Evolutionary conservation across 1,140 invertebrate species (phyloP).

Genomic region (Parapsyche elsis): DNA sequence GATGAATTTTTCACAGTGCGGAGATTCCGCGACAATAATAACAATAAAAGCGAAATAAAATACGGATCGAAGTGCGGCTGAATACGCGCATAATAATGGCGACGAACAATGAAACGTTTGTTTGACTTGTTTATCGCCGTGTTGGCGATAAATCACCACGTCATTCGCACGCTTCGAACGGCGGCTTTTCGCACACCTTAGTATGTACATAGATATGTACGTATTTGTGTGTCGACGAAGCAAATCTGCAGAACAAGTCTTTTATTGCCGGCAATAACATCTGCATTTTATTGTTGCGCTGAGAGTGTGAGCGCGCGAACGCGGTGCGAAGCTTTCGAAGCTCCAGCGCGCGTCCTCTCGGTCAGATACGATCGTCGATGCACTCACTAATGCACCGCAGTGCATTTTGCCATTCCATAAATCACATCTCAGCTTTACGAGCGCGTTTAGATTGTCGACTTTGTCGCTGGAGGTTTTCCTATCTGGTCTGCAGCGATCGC

Average conservation of each 20-base stretch:
- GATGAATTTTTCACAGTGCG: too few species aligned
- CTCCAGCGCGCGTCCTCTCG: too few species aligned
- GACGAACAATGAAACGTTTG: conserved; percentile 24
- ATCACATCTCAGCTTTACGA: neutral
- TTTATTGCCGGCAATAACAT: conserved; percentile 48
- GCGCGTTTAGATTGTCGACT: too few species aligned
- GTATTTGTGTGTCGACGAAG: neutral
- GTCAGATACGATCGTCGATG: too few species aligned
- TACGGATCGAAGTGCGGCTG: neutral
- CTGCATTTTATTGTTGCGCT: conserved; percentile 42
- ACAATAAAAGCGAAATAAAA: too few species aligned
- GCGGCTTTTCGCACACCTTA: too few species aligned
- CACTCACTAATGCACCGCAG: neutral
- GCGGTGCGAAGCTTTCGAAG: neutral
- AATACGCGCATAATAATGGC: neutral
- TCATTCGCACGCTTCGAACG: conserved; percentile 17
- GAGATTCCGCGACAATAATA: too few species aligned
- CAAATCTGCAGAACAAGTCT: neutral
- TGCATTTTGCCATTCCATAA: neutral
- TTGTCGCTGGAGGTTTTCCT: too few species aligned
- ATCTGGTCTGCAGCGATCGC: too few species aligned
- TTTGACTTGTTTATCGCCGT: neutral
- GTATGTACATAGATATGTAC: neutral
- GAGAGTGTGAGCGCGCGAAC: neutral
- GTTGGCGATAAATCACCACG: neutral